phyloP scores from a whole-genome alignment of 2,113 vertebrate species.

The Peromyscus maniculatus region DNA sequence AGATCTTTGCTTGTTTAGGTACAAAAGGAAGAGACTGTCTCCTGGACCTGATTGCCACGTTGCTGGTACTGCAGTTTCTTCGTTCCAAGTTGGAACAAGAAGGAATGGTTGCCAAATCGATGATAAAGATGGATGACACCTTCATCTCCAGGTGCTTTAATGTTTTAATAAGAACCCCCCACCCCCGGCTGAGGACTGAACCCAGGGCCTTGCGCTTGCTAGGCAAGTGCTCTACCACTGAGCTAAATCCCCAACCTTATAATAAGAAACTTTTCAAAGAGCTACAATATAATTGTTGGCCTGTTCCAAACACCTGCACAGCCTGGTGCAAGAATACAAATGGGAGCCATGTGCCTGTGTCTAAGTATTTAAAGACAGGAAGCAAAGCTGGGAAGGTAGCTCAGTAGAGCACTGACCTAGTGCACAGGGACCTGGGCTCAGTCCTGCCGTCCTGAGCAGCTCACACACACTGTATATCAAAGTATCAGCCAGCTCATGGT shows the following conservation, averaged over 20 bases:
- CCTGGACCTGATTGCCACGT: constrained; percentile 89
- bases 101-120: constrained; percentile 86
- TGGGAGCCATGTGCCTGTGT: not conserved
- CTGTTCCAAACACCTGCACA: not conserved
- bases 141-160: constrained; percentile 83
- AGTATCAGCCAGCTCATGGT: not conserved
- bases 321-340: not conserved
- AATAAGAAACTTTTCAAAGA: not conserved
- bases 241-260: too few relatives aligned
- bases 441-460: not conserved
- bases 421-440: not conserved
- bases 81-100: constrained; percentile 79
- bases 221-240: too few relatives aligned
- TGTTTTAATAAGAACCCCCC: not conserved
- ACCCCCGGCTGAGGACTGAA: too few relatives aligned
- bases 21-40: constrained; percentile 87
- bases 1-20: constrained; percentile 78
- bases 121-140: constrained; percentile 85
- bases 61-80: constrained; percentile 92
- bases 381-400: not conserved
- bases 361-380: not conserved
- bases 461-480: not conserved
- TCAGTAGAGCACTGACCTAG: not conserved
- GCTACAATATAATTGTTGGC: not conserved
- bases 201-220: too few relatives aligned